A percentile compares a stretch with the other conserved stretches of the same genome.
Conservation (phyloP, 1,140 invertebrate genomes). For the Phocides pigmalion region DNA sequence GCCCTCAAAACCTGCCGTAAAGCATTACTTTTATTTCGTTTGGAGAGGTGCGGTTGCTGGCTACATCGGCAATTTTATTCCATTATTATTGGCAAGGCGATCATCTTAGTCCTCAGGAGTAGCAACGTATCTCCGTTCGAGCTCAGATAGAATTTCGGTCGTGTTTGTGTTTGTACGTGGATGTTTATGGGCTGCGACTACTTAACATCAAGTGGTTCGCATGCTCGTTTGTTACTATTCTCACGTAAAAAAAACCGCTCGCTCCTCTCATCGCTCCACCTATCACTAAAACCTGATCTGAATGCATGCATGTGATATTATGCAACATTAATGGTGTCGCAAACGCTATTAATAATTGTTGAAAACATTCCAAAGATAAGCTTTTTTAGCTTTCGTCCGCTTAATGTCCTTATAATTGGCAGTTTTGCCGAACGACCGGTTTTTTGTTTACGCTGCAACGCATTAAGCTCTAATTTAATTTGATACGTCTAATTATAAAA, state of each 20-base stretch:
- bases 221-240: too few species aligned
- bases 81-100: too few species aligned
- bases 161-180: too few species aligned
- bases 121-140: too few species aligned
- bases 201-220: too few species aligned
- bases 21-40: too few species aligned
- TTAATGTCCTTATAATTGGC: slow-evolving; percentile 33
- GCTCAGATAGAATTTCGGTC: too few species aligned
- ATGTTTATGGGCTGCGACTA: too few species aligned
- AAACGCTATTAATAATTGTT: slow-evolving; percentile 48
- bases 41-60: too few species aligned
- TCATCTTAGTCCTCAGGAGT: too few species aligned
- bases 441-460: slow-evolving; percentile 26
- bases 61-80: too few species aligned
- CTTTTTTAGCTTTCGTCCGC: slow-evolving; percentile 18
- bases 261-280: slow-evolving; percentile 36
- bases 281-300: slow-evolving; percentile 7
- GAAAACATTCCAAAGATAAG: slow-evolving; percentile 24
- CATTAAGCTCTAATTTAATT: slow-evolving; percentile 21
- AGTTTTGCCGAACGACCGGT: slow-evolving; percentile 10
- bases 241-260: not conserved
- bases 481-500: slow-evolving; percentile 23
- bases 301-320: slow-evolving; percentile 41
- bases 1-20: too few species aligned
- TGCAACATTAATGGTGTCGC: slow-evolving; percentile 41